phyloP scores from a whole-genome alignment of 2,888 invertebrate genomes.

The Branchipolynoe longqiensis region DNA sequence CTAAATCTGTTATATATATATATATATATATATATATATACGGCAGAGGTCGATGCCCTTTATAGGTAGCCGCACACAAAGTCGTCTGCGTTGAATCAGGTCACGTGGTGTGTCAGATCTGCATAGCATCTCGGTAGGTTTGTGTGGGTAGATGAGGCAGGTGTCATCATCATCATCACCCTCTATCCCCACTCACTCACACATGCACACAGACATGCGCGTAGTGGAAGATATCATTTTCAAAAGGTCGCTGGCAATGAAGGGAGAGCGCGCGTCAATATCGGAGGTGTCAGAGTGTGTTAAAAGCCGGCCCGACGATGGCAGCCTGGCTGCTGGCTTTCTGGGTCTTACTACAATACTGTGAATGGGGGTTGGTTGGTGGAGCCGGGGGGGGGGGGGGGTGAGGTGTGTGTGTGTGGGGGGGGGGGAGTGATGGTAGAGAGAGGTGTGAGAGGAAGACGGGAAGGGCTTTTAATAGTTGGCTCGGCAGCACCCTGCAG shows the following conservation, averaged over 20 bases:
- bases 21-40: no score
- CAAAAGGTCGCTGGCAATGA: constrained; percentile 17
- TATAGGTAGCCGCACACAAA: no score
- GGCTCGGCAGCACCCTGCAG: constrained; percentile 24
- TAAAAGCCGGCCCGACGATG: background rate
- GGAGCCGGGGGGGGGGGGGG: background rate
- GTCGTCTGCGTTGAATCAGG: no score
- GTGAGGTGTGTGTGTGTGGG: background rate
- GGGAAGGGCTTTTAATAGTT: constrained; percentile 10
- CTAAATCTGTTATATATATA: no score
- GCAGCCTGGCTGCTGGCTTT: background rate
- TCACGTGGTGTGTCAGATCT: no score
- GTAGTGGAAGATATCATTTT: constrained; percentile 21
- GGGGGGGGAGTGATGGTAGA: background rate
- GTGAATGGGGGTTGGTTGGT: background rate
- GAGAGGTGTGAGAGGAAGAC: background rate
- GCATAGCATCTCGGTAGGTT: no score
- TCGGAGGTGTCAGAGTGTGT: background rate
- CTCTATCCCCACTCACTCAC: no score
- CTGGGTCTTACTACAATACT: background rate
- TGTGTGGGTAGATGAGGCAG: no score
- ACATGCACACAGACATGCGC: no score
- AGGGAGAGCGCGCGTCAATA: constrained; percentile 7
- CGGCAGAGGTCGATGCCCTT: no score
- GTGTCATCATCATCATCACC: no score